Evolutionary conservation across 2,113 vertebrate species (phyloP), one percentile per base, ranked within the genome.

Genomic region (Rhegmatorhina hoffmannsi): DNA sequence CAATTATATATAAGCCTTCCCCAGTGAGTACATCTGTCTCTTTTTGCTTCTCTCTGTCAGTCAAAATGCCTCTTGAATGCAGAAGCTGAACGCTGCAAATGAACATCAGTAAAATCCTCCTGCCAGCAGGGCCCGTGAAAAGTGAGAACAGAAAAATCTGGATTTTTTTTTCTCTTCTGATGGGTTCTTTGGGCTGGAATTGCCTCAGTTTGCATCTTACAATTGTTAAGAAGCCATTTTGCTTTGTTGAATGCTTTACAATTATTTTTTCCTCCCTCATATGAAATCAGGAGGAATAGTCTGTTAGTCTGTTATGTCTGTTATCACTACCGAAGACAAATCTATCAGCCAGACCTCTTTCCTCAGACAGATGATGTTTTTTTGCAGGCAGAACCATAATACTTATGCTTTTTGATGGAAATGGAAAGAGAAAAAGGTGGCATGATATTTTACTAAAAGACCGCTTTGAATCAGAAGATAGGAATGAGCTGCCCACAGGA

Each of bases 1-100:
- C 88, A 84, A 78, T 84, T 93, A 80, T 60, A 93, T 74, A 40
- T 93, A 93, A 90, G 83, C 47, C 73, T 81, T 92, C 94, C 80
- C 90, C 52, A 68, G 43, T 62, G 90, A 88, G 79, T 89, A 83
- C 66, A 80, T 70, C 75, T 84, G 85, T 74, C 88, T 92, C 31
- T 26, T 80, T 83, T 60, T 81, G 59, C 49, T 93, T 78, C 86
- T 68, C 38, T 87, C 72, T 95, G 87, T 72, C 96, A 90, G 67
- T 93, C 76, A 90, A 83, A 94, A 90, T 47, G 69, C n/a, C 23
- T 88, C 46, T 36, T 33, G 23, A 83, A 89, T 44, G 56, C 44
- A 92, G 56, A 90, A 84, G 40, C 28, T 64, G 60, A 90, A 86
- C 49, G 44, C 19, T 93, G 66, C 26, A 89, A 90, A 87, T 67